phyloP scores from a whole-genome alignment of 2,113 vertebrate species.

The Pitta sordida region DNA sequence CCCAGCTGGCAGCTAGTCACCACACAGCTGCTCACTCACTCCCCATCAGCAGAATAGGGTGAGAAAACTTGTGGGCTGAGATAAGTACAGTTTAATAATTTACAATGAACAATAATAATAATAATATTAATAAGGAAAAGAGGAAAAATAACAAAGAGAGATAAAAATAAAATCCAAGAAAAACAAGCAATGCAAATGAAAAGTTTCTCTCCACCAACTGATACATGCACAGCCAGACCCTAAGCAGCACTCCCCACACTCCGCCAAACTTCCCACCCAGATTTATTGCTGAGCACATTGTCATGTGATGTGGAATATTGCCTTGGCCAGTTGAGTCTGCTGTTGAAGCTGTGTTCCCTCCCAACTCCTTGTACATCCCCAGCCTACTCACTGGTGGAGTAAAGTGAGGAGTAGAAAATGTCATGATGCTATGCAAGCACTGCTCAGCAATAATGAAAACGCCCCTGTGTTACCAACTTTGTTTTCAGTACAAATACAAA shows the following conservation, averaged over 20 bases:
- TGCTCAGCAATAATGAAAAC: neutral
- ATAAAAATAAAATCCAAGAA: neutral
- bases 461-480: neutral
- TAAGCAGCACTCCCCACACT: fast-evolving
- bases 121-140: neutral
- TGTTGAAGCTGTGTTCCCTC: neutral
- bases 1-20: neutral
- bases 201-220: neutral
- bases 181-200: neutral
- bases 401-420: neutral
- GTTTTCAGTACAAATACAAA: neutral
- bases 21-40: neutral
- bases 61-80: neutral
- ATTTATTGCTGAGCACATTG: neutral
- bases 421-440: neutral
- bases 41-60: neutral
- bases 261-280: neutral
- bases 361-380: neutral
- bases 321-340: neutral
- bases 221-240: neutral
- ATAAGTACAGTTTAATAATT: neutral
- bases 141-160: neutral
- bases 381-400: neutral
- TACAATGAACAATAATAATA: neutral
- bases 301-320: neutral